Evolutionary conservation across 2,113 vertebrate species (phyloP), one percentile per base, ranked within the genome.

Genomic region (Triplophysa rosa): DNA sequence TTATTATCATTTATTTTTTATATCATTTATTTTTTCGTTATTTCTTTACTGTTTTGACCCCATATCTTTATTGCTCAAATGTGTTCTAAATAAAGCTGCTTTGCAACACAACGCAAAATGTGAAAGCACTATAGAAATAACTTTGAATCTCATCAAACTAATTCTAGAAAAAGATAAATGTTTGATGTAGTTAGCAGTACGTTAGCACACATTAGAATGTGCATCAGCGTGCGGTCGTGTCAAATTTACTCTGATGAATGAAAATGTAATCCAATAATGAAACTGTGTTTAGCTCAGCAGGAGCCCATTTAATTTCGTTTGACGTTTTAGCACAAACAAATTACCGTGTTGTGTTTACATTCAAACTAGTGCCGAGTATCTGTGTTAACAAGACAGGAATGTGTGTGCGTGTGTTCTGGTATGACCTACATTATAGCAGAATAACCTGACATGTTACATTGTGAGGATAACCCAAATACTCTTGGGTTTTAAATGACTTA

Each of bases 241-340:
- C 72, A 63, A 59, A 72, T 61, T 59, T 42, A 21, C 40, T 26
- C 40, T 62, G 72, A 63, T 47, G 4, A 75, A 75, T 47, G 14
- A 19, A 63, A 62, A 65, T 65, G 54, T 37, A 77, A 65, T 74
- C 58, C 58, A 74, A 47, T 74, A 63, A 74, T 63, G 40, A 45
- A 63, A 45, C 58, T 4, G 54, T 47, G 70, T 59, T 59, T 19
- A 59, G 37, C 71, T 74, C 71, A 74, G 71, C 71, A 62, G 58
- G 71, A 63, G 71, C 37, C 10, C 17, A 29, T 63, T 45, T 29
- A 47, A 74, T 47, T 26, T 24, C 8, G 40, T 45, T 42, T 74
- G 13, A 26, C 42, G 19, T 59, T 26, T 62, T 21, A 63, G 56
- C 54, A 61, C n/a, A 59, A 61, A 54, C 49, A 54, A 61, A 42